A percentile compares a stretch with the other conserved stretches of the same genome.
Evolutionary conservation across 2,888 invertebrate genomes (phyloP).

Genomic region (Endomychus coccineus): DNA sequence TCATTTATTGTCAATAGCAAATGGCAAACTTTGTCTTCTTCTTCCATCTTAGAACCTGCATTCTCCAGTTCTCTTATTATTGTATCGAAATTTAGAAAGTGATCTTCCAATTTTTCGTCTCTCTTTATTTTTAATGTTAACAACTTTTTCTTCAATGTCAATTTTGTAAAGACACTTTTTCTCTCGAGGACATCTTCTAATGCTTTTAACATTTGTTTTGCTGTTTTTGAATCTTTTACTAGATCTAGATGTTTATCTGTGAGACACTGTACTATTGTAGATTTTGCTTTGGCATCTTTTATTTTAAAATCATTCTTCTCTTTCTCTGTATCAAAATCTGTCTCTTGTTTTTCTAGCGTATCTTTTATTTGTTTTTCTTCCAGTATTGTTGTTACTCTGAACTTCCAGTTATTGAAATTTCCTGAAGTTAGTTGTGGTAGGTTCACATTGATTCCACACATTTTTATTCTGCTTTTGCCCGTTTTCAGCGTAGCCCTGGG

Average conservation of each 20-base stretch:
- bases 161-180: constrained; percentile 21
- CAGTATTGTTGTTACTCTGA: constrained; percentile 12
- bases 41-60: constrained; percentile 22
- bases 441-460: too few relatives aligned
- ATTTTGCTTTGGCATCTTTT: constrained; percentile 21
- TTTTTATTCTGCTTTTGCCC: too few relatives aligned
- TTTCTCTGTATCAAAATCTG: background rate
- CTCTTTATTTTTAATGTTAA: constrained; percentile 21
- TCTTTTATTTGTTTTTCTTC: constrained; percentile 12
- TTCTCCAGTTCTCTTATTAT: constrained; percentile 23
- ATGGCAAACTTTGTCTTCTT: constrained; percentile 25
- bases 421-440: constrained; percentile 1
- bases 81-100: constrained; percentile 25
- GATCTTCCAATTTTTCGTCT: constrained; percentile 22
- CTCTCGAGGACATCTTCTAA: constrained; percentile 24
- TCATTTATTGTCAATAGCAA: constrained; percentile 22
- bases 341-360: background rate
- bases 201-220: constrained; percentile 21
- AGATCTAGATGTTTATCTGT: constrained; percentile 22
- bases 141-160: constrained; percentile 20
- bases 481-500: too few relatives aligned
- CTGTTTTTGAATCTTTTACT: constrained; percentile 21
- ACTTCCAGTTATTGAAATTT: constrained; percentile 15
- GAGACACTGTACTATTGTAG: constrained; percentile 23
- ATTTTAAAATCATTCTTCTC: constrained; percentile 1